Conservation (phyloP, 2,888 invertebrate genomes). For the Dyspetes luteomarginatus region DNA sequence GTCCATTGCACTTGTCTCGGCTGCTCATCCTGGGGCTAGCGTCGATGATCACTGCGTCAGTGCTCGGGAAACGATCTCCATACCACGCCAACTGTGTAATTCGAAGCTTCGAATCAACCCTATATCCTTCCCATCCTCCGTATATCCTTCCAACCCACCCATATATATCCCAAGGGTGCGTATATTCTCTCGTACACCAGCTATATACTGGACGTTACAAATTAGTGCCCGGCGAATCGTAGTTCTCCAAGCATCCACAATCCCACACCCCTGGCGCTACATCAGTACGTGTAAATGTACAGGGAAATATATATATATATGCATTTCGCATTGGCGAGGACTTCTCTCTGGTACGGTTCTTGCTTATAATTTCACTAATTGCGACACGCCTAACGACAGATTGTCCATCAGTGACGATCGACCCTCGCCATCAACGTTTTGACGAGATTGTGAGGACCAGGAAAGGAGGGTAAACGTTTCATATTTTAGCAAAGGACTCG, state of each 20-base stretch:
- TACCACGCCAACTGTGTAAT: constrained; percentile 53
- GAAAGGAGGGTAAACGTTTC: constrained; percentile 9
- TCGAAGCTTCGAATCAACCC: constrained; percentile 60
- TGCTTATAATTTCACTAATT: constrained; percentile 64
- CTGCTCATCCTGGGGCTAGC: constrained; percentile 26
- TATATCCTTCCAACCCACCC: constrained; percentile 28
- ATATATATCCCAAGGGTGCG: constrained; percentile 60
- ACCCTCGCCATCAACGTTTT: constrained; percentile 20
- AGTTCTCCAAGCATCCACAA: constrained; percentile 24
- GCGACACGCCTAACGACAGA: constrained; percentile 63
- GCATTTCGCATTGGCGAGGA: no score
- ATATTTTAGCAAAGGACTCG: constrained; percentile 26
- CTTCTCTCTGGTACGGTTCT: constrained; percentile 26
- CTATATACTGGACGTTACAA: constrained; percentile 68
- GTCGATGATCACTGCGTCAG: constrained; percentile 56
- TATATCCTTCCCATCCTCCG: constrained; percentile 17
- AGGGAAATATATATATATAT: constrained; percentile 21
- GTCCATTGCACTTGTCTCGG: constrained; percentile 43
- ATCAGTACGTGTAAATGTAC: constrained; percentile 5
- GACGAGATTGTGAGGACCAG: constrained; percentile 2
- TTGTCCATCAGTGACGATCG: constrained; percentile 54
- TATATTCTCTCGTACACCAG: constrained; percentile 33
- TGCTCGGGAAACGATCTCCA: constrained; percentile 52
- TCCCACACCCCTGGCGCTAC: neutral
- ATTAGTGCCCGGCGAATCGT: constrained; percentile 69